phyloP scores from a whole-genome alignment of 2,113 vertebrate genomes.

The Leucoraja erinaceus region DNA sequence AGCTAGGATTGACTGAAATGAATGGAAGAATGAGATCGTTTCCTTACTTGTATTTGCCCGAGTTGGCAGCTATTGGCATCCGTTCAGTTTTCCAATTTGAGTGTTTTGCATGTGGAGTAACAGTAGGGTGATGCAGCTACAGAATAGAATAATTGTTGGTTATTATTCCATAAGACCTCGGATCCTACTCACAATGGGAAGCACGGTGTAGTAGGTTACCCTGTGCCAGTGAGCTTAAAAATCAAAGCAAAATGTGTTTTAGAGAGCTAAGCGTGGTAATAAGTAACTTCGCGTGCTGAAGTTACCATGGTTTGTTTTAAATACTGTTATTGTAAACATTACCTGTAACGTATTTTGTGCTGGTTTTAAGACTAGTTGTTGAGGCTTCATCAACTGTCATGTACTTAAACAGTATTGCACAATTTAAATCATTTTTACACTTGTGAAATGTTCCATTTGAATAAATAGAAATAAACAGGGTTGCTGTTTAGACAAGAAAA shows the following conservation, averaged over 20 bases:
- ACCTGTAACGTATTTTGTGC: background rate
- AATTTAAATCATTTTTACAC: background rate
- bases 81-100: slow-evolving; percentile 68
- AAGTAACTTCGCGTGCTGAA: background rate
- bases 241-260: background rate
- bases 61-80: slow-evolving; percentile 61
- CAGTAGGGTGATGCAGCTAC: slow-evolving; percentile 59
- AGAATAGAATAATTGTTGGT: slow-evolving; percentile 48
- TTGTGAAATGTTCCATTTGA: background rate
- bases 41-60: slow-evolving; percentile 66
- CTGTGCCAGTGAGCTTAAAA: slow-evolving; percentile 42
- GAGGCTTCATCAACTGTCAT: background rate
- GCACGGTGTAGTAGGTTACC: slow-evolving; percentile 48
- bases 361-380: slow-evolving; percentile 2
- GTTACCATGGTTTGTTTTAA: background rate
- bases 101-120: slow-evolving; percentile 65
- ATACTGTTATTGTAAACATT: background rate
- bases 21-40: slow-evolving; percentile 69
- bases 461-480: slow-evolving; percentile 4
- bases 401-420: background rate
- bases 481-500: background rate
- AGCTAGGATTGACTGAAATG: slow-evolving; percentile 54
- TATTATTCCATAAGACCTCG: slow-evolving; percentile 55
- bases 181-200: slow-evolving; percentile 52
- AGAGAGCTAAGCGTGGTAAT: background rate